Evolutionary conservation across 2,888 invertebrate species (phyloP).

Genomic region (Agrochola litura): DNA sequence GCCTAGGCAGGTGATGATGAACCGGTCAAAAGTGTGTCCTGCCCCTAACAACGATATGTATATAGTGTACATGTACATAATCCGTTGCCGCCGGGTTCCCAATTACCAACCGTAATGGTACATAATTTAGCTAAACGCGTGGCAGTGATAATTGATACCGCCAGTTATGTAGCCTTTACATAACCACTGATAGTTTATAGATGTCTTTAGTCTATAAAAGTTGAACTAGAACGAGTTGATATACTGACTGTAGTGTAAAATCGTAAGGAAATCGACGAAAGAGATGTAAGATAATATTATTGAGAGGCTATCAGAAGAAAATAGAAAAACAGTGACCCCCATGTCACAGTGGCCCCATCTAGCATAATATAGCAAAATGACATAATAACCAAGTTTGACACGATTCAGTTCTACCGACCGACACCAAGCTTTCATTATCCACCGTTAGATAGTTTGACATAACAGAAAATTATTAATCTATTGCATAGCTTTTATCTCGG

Average conservation of each 20-base stretch:
- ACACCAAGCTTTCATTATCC: too few species aligned
- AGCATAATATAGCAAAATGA: too few species aligned
- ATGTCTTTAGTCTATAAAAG: neutral
- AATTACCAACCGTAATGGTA: slow-evolving; percentile 73
- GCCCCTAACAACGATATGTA: slow-evolving; percentile 31
- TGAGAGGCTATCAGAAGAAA: too few species aligned
- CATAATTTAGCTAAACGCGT: slow-evolving; percentile 76
- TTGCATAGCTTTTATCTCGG: too few species aligned
- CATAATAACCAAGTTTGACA: too few species aligned
- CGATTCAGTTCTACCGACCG: too few species aligned
- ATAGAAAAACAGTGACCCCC: neutral
- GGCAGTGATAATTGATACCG: slow-evolving; percentile 73
- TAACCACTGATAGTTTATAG: slow-evolving; percentile 26
- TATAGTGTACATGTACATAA: slow-evolving; percentile 64
- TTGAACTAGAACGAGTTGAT: neutral
- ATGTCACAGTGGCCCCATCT: neutral
- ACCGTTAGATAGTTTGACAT: too few species aligned
- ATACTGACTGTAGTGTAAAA: too few species aligned
- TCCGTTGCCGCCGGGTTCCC: slow-evolving; percentile 62
- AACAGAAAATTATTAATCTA: too few species aligned
- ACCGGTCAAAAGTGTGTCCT: slow-evolving; percentile 19
- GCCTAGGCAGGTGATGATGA: neutral
- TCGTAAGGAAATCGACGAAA: neutral
- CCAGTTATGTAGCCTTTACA: slow-evolving; percentile 25
- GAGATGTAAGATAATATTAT: too few species aligned